Percentiles rank a stretch among this genome's conserved stretches.
Evolutionary conservation across 2,797 vertebrate genomes (phyloP).

Genomic region (Cottoperca gobio): DNA sequence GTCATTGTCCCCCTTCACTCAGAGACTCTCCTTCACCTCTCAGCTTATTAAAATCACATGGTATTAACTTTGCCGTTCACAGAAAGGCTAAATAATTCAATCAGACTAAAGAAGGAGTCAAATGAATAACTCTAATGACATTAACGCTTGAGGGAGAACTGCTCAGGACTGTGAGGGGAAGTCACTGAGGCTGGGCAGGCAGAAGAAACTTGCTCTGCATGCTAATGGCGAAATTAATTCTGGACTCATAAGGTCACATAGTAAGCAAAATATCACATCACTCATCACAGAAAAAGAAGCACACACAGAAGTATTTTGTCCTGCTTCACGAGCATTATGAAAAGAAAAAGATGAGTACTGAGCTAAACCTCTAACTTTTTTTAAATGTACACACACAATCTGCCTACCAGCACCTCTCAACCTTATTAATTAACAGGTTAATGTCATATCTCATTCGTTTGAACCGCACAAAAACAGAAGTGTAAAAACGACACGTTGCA

Average conservation of each 20-base stretch:
- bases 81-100: constrained; percentile 85
- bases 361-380: constrained; percentile 33
- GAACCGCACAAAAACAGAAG: background rate
- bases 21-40: constrained; percentile 77
- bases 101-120: constrained; percentile 82
- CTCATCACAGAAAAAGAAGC: constrained; percentile 36
- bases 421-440: background rate
- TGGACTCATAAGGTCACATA: constrained; percentile 60
- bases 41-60: constrained; percentile 87
- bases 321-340: constrained; percentile 19
- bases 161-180: constrained; percentile 63
- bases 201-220: constrained; percentile 60
- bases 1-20: constrained; percentile 69
- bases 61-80: constrained; percentile 83
- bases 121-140: constrained; percentile 86
- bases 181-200: constrained; percentile 59
- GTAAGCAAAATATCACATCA: constrained; percentile 60
- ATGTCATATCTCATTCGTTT: background rate
- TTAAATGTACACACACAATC: constrained; percentile 32
- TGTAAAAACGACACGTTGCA: background rate
- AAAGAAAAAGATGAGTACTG: constrained; percentile 22
- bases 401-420: background rate
- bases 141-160: constrained; percentile 79
- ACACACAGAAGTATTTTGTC: constrained; percentile 28
- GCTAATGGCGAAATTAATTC: constrained; percentile 75